Base-by-base conservation (phyloP, 2,113 vertebrate genomes). In the Rhinolophus sinicus region DNA sequence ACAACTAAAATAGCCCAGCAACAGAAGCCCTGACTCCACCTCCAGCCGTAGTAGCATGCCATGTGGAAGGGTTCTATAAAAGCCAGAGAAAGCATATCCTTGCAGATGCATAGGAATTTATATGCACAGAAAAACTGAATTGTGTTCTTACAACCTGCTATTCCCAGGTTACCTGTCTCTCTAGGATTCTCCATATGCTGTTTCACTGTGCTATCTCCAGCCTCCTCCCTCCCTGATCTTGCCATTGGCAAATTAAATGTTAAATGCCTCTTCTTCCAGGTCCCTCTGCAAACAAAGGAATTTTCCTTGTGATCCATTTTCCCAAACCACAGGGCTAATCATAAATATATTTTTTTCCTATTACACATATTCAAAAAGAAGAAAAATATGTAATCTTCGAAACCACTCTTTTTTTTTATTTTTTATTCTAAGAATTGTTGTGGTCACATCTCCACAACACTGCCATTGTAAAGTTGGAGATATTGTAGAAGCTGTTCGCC, bases 61-160 rank as follows among this genome's bases (percentile, higher is more conserved):
- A 18, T 4, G 22, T 8, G 33, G n/a, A 60, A 52, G 22, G 3
- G 19, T 56, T 72, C 60, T 52, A 35, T 35, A 30, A 78, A 82
- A 87, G 30, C 6, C 9, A 44, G 4, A 24, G 19, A 47, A 54
- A 22, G 13, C 13, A 6, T 12, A 18, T 15, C n/a, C 40, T 73
- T 54, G 38, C 16, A 54, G 18, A 44, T 7, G 40, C 40, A 44
- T 44, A 44, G 40, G 40, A 44, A 44, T 44, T 44, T 44, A 44
- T 1, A 0, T 0, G 16, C 54, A 77, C 26, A 87, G 60, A 56
- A 86, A 75, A 77, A 44, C 28, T 2, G 22, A 75, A 44, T 56
- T 65, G 6, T 60, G 9, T 52, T 90, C 40, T 73, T 8, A 0
- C 30, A 78, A 28, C 44, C 8, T 3, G 0, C 1, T 3, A 19